Evolutionary conservation across 2,113 vertebrate species (phyloP).

Genomic region (Scalopus aquaticus): DNA sequence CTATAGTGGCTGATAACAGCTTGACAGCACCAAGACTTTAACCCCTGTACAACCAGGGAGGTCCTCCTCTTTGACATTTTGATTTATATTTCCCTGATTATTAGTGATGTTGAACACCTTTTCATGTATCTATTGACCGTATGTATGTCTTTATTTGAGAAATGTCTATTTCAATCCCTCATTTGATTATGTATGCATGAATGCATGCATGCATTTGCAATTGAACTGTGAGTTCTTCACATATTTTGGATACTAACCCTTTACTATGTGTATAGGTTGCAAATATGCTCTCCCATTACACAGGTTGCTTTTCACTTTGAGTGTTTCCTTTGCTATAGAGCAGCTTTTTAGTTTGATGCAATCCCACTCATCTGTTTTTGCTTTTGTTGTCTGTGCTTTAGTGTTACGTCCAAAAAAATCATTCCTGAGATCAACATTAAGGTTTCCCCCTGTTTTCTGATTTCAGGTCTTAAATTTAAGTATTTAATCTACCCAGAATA

Average conservation of each 20-base stretch:
- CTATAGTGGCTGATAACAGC: too few relatives aligned
- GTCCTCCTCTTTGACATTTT: not conserved
- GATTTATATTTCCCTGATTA: not conserved
- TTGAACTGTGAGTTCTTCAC: not conserved
- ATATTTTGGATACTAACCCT: not conserved
- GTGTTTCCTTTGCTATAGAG: not conserved
- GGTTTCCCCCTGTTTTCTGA: too few relatives aligned
- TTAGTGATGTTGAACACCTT: not conserved
- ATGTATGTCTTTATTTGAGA: not conserved
- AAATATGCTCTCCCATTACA: not conserved
- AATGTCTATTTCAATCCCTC: not conserved
- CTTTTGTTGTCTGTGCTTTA: too few relatives aligned
- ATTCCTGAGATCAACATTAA: too few relatives aligned
- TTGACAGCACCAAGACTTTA: too few relatives aligned
- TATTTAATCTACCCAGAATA: not conserved
- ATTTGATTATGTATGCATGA: not conserved
- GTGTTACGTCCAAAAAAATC: too few relatives aligned
- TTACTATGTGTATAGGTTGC: not conserved
- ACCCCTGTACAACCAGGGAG: too few relatives aligned
- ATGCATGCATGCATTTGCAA: not conserved
- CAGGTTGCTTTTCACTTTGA: not conserved
- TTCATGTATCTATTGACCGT: not conserved
- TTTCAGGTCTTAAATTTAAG: not conserved
- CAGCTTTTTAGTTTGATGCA: not conserved
- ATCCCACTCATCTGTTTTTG: not conserved